These are phyloP conservation scores for Mycetomoellerius zeteki DNA, from an alignment of 1,140 invertebrate species.

Conservation along the genomic window DNA sequence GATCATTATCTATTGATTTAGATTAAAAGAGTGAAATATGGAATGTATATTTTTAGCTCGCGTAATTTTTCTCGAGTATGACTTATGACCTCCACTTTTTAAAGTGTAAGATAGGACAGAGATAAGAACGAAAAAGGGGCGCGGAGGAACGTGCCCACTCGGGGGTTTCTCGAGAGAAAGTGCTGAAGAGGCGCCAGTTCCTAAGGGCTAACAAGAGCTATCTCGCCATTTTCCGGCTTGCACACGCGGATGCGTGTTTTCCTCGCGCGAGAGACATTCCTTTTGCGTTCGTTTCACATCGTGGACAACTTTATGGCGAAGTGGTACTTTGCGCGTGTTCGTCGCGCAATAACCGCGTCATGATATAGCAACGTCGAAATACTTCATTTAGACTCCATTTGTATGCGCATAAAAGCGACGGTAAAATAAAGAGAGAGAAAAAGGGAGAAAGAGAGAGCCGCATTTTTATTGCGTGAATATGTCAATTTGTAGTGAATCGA, in stretches of 20 bases:
- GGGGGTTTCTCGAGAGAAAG: constrained; percentile 54
- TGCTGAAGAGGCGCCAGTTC: constrained; percentile 24
- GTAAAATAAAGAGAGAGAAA: neutral
- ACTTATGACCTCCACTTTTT: neutral
- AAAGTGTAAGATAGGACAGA: neutral
- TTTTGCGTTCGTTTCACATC: neutral
- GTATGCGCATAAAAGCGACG: constrained; percentile 25
- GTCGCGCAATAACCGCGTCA: neutral
- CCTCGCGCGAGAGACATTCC: neutral
- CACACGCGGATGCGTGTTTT: neutral
- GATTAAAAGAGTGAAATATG: neutral
- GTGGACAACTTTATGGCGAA: constrained; percentile 23
- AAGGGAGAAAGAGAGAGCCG: neutral
- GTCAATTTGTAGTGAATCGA: neutral
- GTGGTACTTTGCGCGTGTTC: neutral
- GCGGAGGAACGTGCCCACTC: constrained; percentile 43
- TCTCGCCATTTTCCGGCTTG: constrained; percentile 47
- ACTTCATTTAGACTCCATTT: constrained; percentile 28
- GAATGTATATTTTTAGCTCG: constrained; percentile 11
- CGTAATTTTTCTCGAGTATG: constrained; percentile 16
- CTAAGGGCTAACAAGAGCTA: constrained; percentile 51
- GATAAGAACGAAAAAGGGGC: neutral
- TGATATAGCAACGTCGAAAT: constrained; percentile 10
- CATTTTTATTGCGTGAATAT: constrained; percentile 23
- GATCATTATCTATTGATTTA: no score